Base-by-base conservation (phyloP, 2,113 vertebrate species). In the Elaphurus davidianus region DNA sequence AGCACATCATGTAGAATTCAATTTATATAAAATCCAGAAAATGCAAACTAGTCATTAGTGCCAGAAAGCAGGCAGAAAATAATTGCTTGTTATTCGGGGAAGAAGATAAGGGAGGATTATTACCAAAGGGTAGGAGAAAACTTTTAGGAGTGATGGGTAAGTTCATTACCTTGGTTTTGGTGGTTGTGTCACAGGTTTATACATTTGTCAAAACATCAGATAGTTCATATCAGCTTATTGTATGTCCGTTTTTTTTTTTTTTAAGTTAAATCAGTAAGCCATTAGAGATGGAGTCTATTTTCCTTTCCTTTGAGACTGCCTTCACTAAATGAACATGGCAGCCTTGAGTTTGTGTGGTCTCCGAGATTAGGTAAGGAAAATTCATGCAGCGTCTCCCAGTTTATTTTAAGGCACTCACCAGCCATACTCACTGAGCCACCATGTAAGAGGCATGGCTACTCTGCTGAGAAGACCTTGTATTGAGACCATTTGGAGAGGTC, bases 21-120 rank as follows among this genome's bases (percentile, higher is more conserved):
- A 40, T 90, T 76, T 92, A 64, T n/a, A 52, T 71, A 84, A 95
- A 97, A 92, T 91, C 9, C 78, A 78, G 54, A 28, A 95, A 71
- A 87, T 93, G 25, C 19, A 64, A 94, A 55, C 5, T 76, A 71
- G 82, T 59, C 43, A 87, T 55, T 47, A 91, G 43, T 71, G 52
- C 76, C 62, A 92, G 30, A 78, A 71, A 94, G 16, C 17, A 50
- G 27, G 47, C 52, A 30, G 81, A 55, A 83, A 90, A 21, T 62
- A 55, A 33, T 45, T 97, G 43, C 27, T 57, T 71, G 25, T 28
- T 23, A 11, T 23, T 95, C 7, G 4, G 6, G 13, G 40, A 17
- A 82, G 17, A 64, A 78, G 28, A 43, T 23, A 36, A 28, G n/a
- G 16, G 5, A 76, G 14, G 11, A 3, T 12, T 25, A 36, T 74